Base-by-base conservation (phyloP, 2,888 invertebrate species). In the Sympetrum striolatum region DNA sequence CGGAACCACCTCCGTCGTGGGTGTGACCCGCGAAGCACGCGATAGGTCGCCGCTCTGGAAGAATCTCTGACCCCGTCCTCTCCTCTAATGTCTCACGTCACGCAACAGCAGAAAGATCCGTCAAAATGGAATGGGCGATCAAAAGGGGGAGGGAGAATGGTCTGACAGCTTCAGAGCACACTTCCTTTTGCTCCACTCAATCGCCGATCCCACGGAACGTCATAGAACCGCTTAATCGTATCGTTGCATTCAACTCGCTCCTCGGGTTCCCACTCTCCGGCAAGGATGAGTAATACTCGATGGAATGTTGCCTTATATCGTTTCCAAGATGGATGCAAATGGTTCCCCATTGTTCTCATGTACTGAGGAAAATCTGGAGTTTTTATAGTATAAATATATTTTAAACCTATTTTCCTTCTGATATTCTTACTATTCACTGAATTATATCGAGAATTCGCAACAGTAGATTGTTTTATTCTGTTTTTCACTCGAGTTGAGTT, bases 1-100 rank as follows among this genome's bases (percentile, higher is more conserved):
- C 37, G 39, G 39, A 37, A 80, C 80, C 80, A 18, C 80, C 37
- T 37, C 53, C 25, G 25, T 12, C 37, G 86, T 86, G 86, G 86
- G 86, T 86, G 86, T 86, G 86, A 86, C 86, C 64, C 64, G 37
- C n/a, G 22, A 12, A 31, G 37, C 86, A 86, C 86, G 86, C 86
- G 31, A 86, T 86, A 86, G 86, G 86, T 86, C 86, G 35, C 86
- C 86, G 86, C 58, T 86, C 86, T 86, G 22, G 37, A 35, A 31
- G 60, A 58, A 18, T 82, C 82, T 82, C 86, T 86, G 86, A 86
- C 86, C 86, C 35, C 58, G 31, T 82, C 58, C 82, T 15, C 35
- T 22, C 8, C 82, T 25, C 48, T 58, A 86, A 86, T 37, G 60
- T 18, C 18, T 58, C 82, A 60, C 58, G 60, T 86, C 86, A 86